These are phyloP conservation scores for Sphyrna mokarran DNA, from an alignment of 2,113 vertebrate species.

Conservation along the genomic window DNA sequence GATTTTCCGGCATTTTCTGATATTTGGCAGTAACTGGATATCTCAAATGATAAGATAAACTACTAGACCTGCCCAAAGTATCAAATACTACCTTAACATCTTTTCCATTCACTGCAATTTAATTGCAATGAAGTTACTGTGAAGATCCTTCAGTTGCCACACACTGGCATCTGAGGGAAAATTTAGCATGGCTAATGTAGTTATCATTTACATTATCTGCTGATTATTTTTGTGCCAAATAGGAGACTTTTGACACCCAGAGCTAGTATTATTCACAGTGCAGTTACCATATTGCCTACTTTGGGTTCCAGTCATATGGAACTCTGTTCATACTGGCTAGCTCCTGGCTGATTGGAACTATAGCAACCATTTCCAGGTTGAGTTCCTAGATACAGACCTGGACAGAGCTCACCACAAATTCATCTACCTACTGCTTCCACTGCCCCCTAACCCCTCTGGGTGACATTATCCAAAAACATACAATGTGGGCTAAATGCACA, in stretches of 20 bases:
- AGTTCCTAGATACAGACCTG: not conserved
- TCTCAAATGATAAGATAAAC: not conserved
- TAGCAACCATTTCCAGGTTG: not conserved
- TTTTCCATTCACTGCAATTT: not conserved
- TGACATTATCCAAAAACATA: not conserved
- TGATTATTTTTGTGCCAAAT: not conserved
- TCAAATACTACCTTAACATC: not conserved
- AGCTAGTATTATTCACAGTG: not conserved
- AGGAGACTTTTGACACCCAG: not conserved
- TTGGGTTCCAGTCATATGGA: not conserved
- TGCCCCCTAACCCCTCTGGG: not conserved
- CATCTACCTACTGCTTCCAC: not conserved
- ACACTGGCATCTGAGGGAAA: too few species aligned
- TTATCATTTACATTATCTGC: not conserved
- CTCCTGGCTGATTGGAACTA: not conserved
- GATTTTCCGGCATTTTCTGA: too few species aligned
- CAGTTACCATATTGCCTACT: not conserved
- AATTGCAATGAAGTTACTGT: not conserved
- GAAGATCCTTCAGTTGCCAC: too few species aligned
- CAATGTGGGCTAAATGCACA: not conserved
- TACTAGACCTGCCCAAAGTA: not conserved
- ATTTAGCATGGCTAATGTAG: too few species aligned
- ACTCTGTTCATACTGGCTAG: not conserved
- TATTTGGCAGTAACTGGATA: not conserved
- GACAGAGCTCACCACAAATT: not conserved